Base-by-base conservation (phyloP, 2,888 invertebrate species). In the Minunthozetes semirufus region DNA sequence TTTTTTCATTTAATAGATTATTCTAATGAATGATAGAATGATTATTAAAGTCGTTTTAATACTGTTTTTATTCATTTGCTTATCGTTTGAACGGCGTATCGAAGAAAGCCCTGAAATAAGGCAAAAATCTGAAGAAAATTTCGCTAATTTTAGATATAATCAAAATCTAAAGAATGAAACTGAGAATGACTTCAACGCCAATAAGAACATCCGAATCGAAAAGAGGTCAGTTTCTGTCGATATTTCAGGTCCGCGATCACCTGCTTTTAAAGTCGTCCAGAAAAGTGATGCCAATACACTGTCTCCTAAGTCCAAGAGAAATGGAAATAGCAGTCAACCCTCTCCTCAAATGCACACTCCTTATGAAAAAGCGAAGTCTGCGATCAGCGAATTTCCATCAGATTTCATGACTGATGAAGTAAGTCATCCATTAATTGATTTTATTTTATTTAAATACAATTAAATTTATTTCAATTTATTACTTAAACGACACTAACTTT, bases 331-430 rank as follows among this genome's bases (percentile, higher is more conserved):
- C n/a, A n/a, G n/a, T 38, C 33, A 63, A 33, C 8, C 17, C n/a
- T 5, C 13, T 19, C 4, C 4, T 53, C n/a, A 53, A 53, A 5
- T 42, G 11, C 46, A n/a, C 22, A 19, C 4, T n/a, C 19, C 8
- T 53, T 19, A 17, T 13, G 19, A 17, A 17, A 42, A 19, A 22
- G 2, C 50, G 1, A 56, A 46, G 38, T 74, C 74, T 38, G 74
- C 74, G 8, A 74, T 74, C 25, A 38, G 56, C 71, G 75, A 75
- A 50, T 75, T 75, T 61, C 75, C 75, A 4, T 13, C 72, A 2
- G 75, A 75, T 42, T 75, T 59, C 38, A 75, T 75, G 75, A 42
- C 33, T 25, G 72, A 75, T 22, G 59, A 72, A n/a, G 74, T 74
- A 70, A 74, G 56, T 29, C 5, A 19, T 53, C 2, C 5, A 59